Evolutionary conservation across 2,888 invertebrate genomes (phyloP), one percentile per base, ranked within the genome.

Genomic region (Nephrocerus scutellatus): DNA sequence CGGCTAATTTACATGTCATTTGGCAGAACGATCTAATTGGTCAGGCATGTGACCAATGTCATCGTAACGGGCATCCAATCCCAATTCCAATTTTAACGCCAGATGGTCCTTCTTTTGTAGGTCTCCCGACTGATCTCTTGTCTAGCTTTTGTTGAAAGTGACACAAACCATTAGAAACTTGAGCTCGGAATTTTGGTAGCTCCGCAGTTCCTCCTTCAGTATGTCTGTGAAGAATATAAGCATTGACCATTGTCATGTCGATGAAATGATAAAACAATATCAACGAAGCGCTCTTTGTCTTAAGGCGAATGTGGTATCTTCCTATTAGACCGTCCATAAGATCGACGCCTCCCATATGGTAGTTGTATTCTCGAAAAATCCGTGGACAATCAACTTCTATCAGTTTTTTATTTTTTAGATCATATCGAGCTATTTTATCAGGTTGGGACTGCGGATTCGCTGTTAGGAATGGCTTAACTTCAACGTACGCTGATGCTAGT

Each of bases 401-500:
- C 18, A 20, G 12, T 30, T 38, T 20, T 8, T 25, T 31, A 29
- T 29, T 29, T 29, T n/a, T 21, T 8, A 23, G 22, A 8, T 6
- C 1, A 12, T 22, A n/a, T 23, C 24, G 24, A 33, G 15, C 24
- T 20, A 41, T 36, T 47, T 47, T 45, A 22, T 39, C 26, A 22
- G 43, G 39, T 25, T 43, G 40, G 22, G 16, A 21, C 14, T 30
- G 28, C 16, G 31, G 30, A 37, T 40, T 43, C 21, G 44, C 39
- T 25, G 30, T 36, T 19, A 10, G 18, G 18, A 48, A 50, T 19
- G 46, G 43, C 19, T 58, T 51, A 48, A 52, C 54, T 36, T 59
- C 60, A 45, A 57, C 57, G 40, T 56, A 62, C 25, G 60, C 56
- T 46, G 62, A 59, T 44, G 57, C 48, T 41, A 62, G 48, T 36